A percentile compares a stretch with the other conserved stretches of the same genome.
Conservation (phyloP, 1,140 invertebrate genomes). For the Calosoma granatense region DNA sequence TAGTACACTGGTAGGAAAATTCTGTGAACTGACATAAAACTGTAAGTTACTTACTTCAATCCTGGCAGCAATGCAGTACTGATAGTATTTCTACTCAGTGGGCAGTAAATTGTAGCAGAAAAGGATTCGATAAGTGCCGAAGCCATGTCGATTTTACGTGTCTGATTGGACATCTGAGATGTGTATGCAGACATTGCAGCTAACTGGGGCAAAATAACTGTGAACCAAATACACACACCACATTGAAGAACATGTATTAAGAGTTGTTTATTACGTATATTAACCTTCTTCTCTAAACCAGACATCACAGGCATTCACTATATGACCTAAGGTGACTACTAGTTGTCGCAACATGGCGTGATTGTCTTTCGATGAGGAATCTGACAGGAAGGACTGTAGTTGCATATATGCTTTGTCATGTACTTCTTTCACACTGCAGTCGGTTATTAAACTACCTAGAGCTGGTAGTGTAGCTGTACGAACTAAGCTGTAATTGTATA, state of each 20-base stretch:
- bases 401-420: slow-evolving; percentile 62
- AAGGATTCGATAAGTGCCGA: slow-evolving; percentile 55
- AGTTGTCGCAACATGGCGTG: slow-evolving; percentile 37
- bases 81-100: slow-evolving; percentile 40
- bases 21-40: no score
- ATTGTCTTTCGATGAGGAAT: slow-evolving; percentile 38
- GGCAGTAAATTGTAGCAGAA: slow-evolving; percentile 52
- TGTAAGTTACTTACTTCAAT: slow-evolving; percentile 31
- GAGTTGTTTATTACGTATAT: neutral
- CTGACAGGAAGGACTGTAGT: slow-evolving; percentile 53
- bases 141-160: slow-evolving; percentile 45
- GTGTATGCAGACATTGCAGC: slow-evolving; percentile 45
- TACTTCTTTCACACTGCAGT: slow-evolving; percentile 44
- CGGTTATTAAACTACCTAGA: slow-evolving; percentile 52
- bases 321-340: slow-evolving; percentile 39
- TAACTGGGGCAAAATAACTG: slow-evolving; percentile 54
- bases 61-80: slow-evolving; percentile 39
- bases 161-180: slow-evolving; percentile 42
- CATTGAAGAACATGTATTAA: neutral
- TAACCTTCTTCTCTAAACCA: slow-evolving; percentile 47
- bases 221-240: slow-evolving; percentile 24
- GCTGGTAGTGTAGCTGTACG: slow-evolving; percentile 52
- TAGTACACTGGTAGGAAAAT: no score
- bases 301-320: slow-evolving; percentile 40
- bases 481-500: slow-evolving; percentile 46